Evolutionary conservation across 2,888 invertebrate species (phyloP).

Genomic region (Pachliopta kotzebuea): DNA sequence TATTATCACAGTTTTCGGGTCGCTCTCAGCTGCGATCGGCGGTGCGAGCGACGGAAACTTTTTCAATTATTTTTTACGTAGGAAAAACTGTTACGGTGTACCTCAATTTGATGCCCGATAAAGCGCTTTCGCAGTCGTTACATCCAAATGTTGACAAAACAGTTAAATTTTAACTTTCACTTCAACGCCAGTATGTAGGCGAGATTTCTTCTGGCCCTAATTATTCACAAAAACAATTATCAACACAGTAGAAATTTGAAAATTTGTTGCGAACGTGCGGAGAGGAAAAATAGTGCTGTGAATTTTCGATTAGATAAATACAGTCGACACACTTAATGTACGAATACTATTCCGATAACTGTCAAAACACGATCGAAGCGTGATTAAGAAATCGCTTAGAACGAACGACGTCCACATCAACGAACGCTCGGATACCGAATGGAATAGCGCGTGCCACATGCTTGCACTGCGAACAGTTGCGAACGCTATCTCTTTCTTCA

Average conservation of each 20-base stretch:
- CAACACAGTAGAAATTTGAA: conserved; percentile 38
- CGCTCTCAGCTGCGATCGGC: conserved; percentile 68
- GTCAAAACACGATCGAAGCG: conserved; percentile 67
- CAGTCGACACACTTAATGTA: conserved; percentile 32
- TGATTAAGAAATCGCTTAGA: conserved; percentile 45
- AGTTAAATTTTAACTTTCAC: conserved; percentile 69
- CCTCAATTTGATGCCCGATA: conserved; percentile 21
- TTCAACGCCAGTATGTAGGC: conserved; percentile 54
- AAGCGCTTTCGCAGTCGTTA: conserved; percentile 44
- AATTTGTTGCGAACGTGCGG: neutral
- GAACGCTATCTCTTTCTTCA: conserved; percentile 63
- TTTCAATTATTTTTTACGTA: conserved; percentile 58
- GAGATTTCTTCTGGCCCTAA: conserved; percentile 53
- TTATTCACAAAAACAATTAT: conserved; percentile 36
- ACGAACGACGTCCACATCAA: conserved; percentile 53
- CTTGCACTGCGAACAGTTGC: conserved; percentile 47
- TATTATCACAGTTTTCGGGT: conserved; percentile 61
- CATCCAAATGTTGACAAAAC: conserved; percentile 53
- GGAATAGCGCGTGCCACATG: conserved; percentile 76
- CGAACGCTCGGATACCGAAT: conserved; percentile 70
- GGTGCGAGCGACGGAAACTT: conserved; percentile 54
- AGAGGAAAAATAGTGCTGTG: neutral
- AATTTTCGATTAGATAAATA: conserved; percentile 31
- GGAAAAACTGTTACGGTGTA: conserved; percentile 34
- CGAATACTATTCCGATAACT: conserved; percentile 42